Evolutionary conservation across 2,888 invertebrate genomes (phyloP).

Genomic region (Phyllotreta striolata): DNA sequence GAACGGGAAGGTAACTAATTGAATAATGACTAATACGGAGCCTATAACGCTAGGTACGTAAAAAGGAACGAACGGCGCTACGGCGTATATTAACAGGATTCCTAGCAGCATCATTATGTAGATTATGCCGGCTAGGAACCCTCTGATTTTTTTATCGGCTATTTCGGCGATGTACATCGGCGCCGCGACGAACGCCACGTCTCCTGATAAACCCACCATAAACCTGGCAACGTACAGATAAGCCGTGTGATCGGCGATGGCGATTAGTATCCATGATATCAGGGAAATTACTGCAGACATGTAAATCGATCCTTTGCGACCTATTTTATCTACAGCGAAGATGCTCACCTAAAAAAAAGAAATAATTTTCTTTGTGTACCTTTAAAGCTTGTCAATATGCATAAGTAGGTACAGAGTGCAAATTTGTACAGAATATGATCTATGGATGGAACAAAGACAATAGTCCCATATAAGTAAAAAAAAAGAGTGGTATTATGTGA

Average conservation of each 20-base stretch:
- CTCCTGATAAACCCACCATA: conserved; percentile 57
- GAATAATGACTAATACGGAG: conserved; percentile 52
- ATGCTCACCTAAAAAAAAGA: conserved; percentile 49
- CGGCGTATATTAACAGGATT: conserved; percentile 57
- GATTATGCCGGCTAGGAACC: conserved; percentile 57
- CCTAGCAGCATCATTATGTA: conserved; percentile 60
- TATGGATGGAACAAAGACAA: too few relatives aligned
- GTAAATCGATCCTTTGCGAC: conserved; percentile 57
- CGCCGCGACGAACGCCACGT: conserved; percentile 59
- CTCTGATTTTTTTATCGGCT: conserved; percentile 58
- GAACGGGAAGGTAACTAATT: conserved; percentile 53
- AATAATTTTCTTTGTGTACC: background rate
- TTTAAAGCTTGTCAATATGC: background rate
- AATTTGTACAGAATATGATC: too few relatives aligned
- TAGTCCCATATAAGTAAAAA: too few relatives aligned
- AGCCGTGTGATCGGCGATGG: conserved; percentile 51
- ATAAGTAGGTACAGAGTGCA: too few relatives aligned
- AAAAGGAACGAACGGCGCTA: conserved; percentile 52
- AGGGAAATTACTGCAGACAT: conserved; percentile 55
- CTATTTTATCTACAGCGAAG: conserved; percentile 54
- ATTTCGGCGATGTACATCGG: conserved; percentile 61
- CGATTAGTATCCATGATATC: conserved; percentile 58
- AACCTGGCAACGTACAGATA: conserved; percentile 57
- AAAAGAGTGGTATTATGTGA: too few relatives aligned
- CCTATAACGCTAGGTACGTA: conserved; percentile 51